Base-by-base conservation (phyloP, 1,140 invertebrate genomes). In the Drosophila dunni region DNA sequence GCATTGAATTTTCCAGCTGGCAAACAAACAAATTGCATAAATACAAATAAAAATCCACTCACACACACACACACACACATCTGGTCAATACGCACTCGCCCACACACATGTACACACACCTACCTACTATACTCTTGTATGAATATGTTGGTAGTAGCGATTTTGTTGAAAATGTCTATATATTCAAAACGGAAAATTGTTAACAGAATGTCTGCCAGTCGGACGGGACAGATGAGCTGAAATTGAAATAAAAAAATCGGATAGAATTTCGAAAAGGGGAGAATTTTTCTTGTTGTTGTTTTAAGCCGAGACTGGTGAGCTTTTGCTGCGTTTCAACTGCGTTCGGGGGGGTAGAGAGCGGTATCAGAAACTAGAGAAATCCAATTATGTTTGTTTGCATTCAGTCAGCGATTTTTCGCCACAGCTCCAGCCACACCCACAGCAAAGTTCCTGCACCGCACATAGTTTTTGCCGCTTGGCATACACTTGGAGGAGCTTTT, bases 321-420 rank as follows among this genome's bases (percentile, higher is more conserved):
- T 61, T 64, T 60, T n/a, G n/a, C n/a, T n/a, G n/a, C n/a, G n/a
- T 46, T 46, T 50, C 58, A 53, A 13, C 50, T 44, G 67, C 45
- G 48, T 50, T n/a, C 5, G 57, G 70, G n/a, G 5, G 57, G 40
- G 24, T 6, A 29, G 24, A 48, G 57, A 61, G 60, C 56, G 58
- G 44, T 17, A 63, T 53, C 68, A 79, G 57, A 75, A 88, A 88
- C 84, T 82, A 83, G 79, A 89, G 84, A 89, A 89, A 89, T 89
- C 84, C 84, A 89, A 89, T 89, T 89, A 89, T 89, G 85, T 90
- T 89, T 89, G 84, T 89, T 89, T 89, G 84, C 84, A 89, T 90
- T 90, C 85, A 84, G 84, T 89, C 84, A 89, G 84, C 84, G 83
- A 90, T 84, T 89, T 88, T 88, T 88, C 74, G 74, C 83, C 74